Percentiles rank a stretch among this genome's conserved stretches.
Evolutionary conservation across 2,113 vertebrate species (phyloP).

Genomic region (Urocolius indicus): DNA sequence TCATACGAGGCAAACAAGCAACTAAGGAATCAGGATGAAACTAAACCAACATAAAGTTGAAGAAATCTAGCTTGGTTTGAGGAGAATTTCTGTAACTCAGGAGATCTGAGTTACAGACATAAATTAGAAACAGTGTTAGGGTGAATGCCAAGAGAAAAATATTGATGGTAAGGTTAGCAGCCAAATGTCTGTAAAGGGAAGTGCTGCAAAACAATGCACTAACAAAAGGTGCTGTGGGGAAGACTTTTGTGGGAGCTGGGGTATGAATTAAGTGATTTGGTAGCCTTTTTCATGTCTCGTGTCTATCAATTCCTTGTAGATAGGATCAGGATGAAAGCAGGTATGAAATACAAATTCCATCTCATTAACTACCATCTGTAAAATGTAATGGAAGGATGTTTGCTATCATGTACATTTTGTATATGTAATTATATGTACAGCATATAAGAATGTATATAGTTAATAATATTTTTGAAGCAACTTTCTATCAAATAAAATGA

Average conservation of each 20-base stretch:
- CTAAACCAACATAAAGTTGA: not conserved
- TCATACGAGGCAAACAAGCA: not conserved
- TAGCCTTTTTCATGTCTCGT: not conserved
- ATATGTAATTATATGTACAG: slow-evolving; percentile 54
- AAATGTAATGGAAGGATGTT: not conserved
- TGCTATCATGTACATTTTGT: slow-evolving; percentile 51
- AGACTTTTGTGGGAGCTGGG: not conserved
- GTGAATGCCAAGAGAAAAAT: not conserved
- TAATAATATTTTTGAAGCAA: slow-evolving; percentile 56
- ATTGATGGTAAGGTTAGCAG: not conserved
- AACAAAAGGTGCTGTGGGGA: not conserved
- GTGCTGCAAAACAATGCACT: not conserved
- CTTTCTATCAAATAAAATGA: slow-evolving; percentile 68
- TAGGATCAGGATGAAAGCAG: slow-evolving; percentile 16
- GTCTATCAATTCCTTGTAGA: not conserved
- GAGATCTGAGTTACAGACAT: not conserved
- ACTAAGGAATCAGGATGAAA: not conserved
- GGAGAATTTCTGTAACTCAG: not conserved
- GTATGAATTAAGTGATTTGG: not conserved
- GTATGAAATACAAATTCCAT: not conserved
- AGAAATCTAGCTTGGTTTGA: not conserved
- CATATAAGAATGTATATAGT: slow-evolving; percentile 49
- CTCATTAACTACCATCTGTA: not conserved
- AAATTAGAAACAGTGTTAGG: not conserved
- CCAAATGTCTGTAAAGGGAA: not conserved